Conservation (phyloP, 2,113 vertebrate species). For the Myiozetetes cayanensis region DNA sequence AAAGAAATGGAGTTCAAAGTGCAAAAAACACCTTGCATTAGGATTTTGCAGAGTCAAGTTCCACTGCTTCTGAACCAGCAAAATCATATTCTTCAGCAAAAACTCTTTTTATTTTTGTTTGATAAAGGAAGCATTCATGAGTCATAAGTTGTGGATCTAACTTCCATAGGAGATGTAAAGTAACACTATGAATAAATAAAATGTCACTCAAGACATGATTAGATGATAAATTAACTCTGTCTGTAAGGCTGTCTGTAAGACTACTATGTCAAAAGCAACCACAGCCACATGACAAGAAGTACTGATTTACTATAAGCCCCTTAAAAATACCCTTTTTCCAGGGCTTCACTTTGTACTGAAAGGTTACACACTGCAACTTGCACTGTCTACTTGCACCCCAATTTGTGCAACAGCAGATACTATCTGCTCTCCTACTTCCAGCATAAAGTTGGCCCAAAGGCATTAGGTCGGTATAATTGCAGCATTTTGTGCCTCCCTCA, state of each 20-base stretch:
- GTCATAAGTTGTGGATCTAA: not conserved
- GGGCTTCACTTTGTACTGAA: not conserved
- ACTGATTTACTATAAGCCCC: not conserved
- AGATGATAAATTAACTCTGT: not conserved
- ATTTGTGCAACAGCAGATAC: not conserved
- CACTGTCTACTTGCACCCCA: not conserved
- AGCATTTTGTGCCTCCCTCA: not conserved
- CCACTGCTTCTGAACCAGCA: not conserved
- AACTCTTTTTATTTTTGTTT: not conserved
- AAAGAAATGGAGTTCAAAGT: not conserved
- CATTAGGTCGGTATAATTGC: not conserved
- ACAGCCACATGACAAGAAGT: fast-evolving
- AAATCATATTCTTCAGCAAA: not conserved
- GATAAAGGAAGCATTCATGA: not conserved
- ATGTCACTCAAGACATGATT: not conserved
- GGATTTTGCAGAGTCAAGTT: not conserved
- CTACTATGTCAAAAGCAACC: not conserved
- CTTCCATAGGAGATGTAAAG: not conserved
- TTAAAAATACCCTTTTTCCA: not conserved
- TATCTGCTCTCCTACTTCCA: not conserved
- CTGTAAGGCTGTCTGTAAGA: not conserved
- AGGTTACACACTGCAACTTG: not conserved
- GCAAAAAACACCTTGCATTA: not conserved
- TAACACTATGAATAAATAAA: not conserved
- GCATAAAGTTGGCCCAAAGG: not conserved